A percentile compares a stretch with the other conserved stretches of the same genome.
Conservation (phyloP, 2,888 invertebrate genomes). For the Smittia sp. region DNA sequence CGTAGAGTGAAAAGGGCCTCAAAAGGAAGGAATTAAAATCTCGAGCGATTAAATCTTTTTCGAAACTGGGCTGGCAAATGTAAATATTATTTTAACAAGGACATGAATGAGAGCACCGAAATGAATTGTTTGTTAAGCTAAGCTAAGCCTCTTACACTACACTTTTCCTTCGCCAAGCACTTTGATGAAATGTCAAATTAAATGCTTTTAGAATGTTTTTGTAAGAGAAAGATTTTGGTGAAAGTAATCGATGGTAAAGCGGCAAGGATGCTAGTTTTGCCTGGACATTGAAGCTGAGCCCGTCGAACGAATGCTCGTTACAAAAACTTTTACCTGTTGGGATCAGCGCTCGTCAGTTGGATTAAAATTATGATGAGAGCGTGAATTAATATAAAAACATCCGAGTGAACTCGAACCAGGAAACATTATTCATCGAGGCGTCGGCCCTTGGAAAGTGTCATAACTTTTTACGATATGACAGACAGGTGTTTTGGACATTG, state of each 20-base stretch:
- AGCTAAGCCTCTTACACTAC: neutral
- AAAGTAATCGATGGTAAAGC: too few species aligned
- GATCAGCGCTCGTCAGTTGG: neutral
- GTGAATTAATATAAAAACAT: neutral
- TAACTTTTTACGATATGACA: slow-evolving; percentile 15
- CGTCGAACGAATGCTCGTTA: neutral
- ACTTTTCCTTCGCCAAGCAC: neutral
- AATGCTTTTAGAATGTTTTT: neutral
- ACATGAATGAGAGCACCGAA: slow-evolving; percentile 8
- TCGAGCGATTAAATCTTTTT: neutral
- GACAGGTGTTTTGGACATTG: slow-evolving; percentile 5
- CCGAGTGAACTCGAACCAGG: neutral
- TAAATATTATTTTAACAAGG: slow-evolving; percentile 40
- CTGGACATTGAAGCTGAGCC: neutral
- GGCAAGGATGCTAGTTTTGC: neutral
- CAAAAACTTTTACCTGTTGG: neutral
- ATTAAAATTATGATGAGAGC: neutral
- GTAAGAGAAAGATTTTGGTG: neutral
- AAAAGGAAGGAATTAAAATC: neutral
- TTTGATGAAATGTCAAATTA: slow-evolving; percentile 7
- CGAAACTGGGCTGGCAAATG: slow-evolving; percentile 13
- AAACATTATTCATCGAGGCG: neutral
- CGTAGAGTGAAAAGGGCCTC: slow-evolving; percentile 3
- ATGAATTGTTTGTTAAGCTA: slow-evolving; percentile 26
- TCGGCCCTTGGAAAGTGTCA: neutral